Conservation (phyloP, 2,888 invertebrate species). For the Micoletzkya japonica region DNA sequence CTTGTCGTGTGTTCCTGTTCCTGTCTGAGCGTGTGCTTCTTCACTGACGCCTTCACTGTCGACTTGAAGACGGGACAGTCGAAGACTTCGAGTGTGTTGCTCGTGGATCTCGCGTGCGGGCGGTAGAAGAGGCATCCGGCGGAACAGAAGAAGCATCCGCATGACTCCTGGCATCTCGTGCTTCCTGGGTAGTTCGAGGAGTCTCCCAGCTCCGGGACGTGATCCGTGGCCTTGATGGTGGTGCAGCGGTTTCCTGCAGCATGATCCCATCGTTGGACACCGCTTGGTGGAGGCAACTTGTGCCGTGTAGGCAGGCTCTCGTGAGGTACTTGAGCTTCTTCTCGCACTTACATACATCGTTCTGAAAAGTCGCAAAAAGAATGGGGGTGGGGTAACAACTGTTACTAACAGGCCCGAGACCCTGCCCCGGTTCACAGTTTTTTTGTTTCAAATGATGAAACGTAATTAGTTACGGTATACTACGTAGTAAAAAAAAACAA, state of each 20-base stretch:
- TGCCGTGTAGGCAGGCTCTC: neutral
- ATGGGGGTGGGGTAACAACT: too few relatives aligned
- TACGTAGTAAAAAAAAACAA: too few relatives aligned
- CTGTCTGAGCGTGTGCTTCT: neutral
- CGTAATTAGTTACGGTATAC: too few relatives aligned
- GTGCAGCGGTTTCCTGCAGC: neutral
- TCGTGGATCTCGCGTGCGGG: neutral
- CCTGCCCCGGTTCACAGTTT: too few relatives aligned
- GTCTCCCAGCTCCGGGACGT: conserved; percentile 4
- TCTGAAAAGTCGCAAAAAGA: too few relatives aligned
- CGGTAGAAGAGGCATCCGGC: neutral
- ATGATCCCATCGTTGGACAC: neutral
- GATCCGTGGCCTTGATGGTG: neutral
- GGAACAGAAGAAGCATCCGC: conserved; percentile 6
- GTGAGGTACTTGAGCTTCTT: neutral
- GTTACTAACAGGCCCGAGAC: too few relatives aligned
- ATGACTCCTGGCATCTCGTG: neutral
- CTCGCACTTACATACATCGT: neutral
- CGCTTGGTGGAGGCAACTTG: conserved; percentile 1
- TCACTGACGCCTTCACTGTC: neutral
- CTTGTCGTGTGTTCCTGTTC: neutral
- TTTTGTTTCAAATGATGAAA: too few relatives aligned
- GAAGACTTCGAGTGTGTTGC: neutral
- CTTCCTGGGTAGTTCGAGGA: neutral
- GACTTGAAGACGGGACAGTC: neutral